Base-by-base conservation (phyloP, 37 sponge, comb jelly and placozoan species). In the Lycopodina hypogea region DNA sequence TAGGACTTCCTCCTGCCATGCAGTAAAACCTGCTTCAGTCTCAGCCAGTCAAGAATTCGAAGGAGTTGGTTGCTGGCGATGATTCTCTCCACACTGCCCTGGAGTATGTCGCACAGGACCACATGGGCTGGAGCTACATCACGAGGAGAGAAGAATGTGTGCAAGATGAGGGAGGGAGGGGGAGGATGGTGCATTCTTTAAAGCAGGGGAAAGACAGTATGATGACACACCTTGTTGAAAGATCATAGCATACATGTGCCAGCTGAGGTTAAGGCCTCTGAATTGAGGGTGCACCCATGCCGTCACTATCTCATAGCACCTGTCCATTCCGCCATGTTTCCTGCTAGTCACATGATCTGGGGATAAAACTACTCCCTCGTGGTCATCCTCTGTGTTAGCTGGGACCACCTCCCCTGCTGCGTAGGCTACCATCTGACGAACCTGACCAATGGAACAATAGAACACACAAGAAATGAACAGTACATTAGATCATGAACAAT, bases 101-200 rank as follows among this genome's bases (percentile, higher is more conserved):
- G 36, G 70, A 93, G 36, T 70, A 88, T 81, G 85, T 93, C 93
- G 78, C 93, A 93, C 86, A 89, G 75, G 45, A 93, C 72, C 19
- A 85, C 68, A 9, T 48, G 45, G n/a, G 79, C 72, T 23, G 89
- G 84, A 59, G 78, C 93, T 92, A n/a, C n/a, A n/a, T n/a, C n/a
- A n/a, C n/a, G n/a, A n/a, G 69, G 36, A 69, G 60, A 84, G 18
- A 42, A 24, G 56, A 19, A n/a, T n/a, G n/a, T n/a, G n/a, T n/a
- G n/a, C n/a, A n/a, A n/a, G n/a, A n/a, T n/a, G n/a, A 14, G 45
- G 48, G 24, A 72, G 36, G 40, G 39, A 17, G 23, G 0, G 56
- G 11, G 8, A 81, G 23, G 32, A 23, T 4, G 15, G 18, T 24
- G 35, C 4, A 40, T 2, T 60, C 24, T 17, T 6, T 21, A 3